These are phyloP conservation scores for Microchrysa polita DNA, from an alignment of 2,888 invertebrate genomes.

Conservation along the genomic window DNA sequence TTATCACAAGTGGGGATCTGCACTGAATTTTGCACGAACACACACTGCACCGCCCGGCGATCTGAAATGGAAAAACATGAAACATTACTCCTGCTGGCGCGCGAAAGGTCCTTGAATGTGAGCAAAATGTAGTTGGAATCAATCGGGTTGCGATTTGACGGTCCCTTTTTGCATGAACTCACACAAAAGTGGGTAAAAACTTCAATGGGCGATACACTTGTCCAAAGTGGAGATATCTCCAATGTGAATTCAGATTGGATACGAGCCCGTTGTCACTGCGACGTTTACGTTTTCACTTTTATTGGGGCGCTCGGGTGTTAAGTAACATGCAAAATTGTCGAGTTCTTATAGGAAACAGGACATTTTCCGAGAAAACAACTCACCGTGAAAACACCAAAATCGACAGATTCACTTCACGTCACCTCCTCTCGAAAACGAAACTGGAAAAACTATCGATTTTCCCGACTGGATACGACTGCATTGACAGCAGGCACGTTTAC, in stretches of 20 bases:
- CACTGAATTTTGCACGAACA: conserved; percentile 2
- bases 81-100: background rate
- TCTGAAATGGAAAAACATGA: background rate
- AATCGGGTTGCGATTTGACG: background rate
- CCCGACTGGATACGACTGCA: background rate
- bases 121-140: too few relatives aligned
- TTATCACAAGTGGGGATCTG: conserved; percentile 1
- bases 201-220: background rate
- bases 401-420: background rate
- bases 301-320: background rate
- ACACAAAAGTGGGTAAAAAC: background rate
- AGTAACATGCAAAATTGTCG: background rate
- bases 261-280: background rate
- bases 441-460: conserved; percentile 10
- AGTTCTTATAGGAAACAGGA: background rate
- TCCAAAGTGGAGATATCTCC: background rate
- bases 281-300: background rate
- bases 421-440: background rate
- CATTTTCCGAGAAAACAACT: background rate
- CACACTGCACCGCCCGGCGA: conserved; percentile 6
- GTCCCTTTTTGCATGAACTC: background rate
- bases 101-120: background rate
- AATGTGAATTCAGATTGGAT: background rate
- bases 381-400: conserved; percentile 9
- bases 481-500: background rate